Evolutionary conservation across 2,888 invertebrate species (phyloP).

Genomic region (Plutella xylostella): DNA sequence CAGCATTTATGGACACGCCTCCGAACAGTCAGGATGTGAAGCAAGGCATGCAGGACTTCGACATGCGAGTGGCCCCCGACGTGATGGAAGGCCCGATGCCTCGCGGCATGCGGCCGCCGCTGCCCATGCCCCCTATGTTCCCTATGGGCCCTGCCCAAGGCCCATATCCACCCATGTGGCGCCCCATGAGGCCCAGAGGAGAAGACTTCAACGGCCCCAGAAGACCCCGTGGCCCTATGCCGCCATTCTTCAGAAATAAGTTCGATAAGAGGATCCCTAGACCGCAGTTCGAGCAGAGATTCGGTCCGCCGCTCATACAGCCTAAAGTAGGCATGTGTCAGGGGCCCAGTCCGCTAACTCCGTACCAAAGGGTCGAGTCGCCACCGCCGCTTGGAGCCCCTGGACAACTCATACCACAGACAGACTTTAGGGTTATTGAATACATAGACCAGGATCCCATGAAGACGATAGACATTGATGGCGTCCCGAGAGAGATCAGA

Average conservation of each 20-base stretch:
- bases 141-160: slow-evolving; percentile 6
- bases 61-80: slow-evolving; percentile 41
- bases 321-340: slow-evolving; percentile 49
- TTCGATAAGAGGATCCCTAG: slow-evolving; percentile 40
- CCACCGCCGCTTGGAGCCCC: slow-evolving; percentile 55
- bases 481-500: slow-evolving; percentile 81
- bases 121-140: slow-evolving; percentile 28
- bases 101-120: slow-evolving; percentile 30
- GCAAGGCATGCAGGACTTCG: slow-evolving; percentile 35
- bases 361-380: slow-evolving; percentile 40
- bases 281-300: slow-evolving; percentile 34
- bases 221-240: slow-evolving; percentile 39
- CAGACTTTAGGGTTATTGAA: slow-evolving; percentile 47
- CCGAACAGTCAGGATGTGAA: slow-evolving; percentile 35
- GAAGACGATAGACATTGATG: slow-evolving; percentile 86
- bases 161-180: slow-evolving; percentile 38
- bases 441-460: slow-evolving; percentile 74
- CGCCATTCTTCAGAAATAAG: slow-evolving; percentile 43
- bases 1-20: slow-evolving; percentile 39
- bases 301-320: slow-evolving; percentile 28
- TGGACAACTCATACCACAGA: slow-evolving; percentile 41
- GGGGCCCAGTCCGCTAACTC: slow-evolving; percentile 40
- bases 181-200: slow-evolving; percentile 42
- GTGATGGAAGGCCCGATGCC: slow-evolving; percentile 28
- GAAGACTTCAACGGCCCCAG: slow-evolving; percentile 42